Evolutionary conservation across 2,797 vertebrate genomes (phyloP).

Genomic region (Tenualosa thibaudeaui): DNA sequence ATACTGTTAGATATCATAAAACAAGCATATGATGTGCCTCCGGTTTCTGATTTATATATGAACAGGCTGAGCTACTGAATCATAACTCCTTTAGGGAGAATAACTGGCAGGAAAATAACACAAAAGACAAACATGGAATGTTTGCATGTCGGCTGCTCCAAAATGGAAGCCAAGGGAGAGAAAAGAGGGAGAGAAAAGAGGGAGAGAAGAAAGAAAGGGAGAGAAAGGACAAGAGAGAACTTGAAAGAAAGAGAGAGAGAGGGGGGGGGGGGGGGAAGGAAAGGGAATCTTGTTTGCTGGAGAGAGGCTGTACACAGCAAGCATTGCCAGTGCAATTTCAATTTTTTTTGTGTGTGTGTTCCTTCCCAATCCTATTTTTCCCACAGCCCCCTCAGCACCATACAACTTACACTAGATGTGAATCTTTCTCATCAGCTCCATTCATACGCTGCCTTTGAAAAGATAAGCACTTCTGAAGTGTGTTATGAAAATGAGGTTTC

Average conservation of each 20-base stretch:
- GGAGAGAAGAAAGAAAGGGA: conserved; percentile 31
- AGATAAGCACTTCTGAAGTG: conserved; percentile 14
- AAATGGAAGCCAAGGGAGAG: background rate
- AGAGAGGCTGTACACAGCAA: background rate
- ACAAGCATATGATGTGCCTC: background rate
- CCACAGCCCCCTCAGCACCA: background rate
- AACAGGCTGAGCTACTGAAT: background rate
- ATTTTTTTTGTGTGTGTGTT: background rate
- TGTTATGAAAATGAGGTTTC: conserved; percentile 18
- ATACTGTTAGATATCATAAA: background rate
- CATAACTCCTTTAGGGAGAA: background rate
- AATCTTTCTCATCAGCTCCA: conserved; percentile 18
- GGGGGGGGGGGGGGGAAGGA: background rate
- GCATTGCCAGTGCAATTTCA: background rate
- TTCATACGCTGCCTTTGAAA: conserved; percentile 2
- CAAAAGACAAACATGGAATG: background rate
- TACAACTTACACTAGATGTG: background rate
- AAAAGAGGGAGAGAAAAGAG: background rate
- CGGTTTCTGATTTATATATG: conserved; percentile 2
- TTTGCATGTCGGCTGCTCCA: background rate
- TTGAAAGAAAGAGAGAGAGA: background rate
- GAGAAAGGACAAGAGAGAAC: conserved; percentile 29
- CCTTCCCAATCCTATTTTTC: background rate
- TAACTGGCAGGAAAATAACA: background rate
- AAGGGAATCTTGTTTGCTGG: background rate